These are phyloP conservation scores for Antidorcas marsupialis DNA, from an alignment of 2,113 vertebrate genomes.

Conservation along the genomic window DNA sequence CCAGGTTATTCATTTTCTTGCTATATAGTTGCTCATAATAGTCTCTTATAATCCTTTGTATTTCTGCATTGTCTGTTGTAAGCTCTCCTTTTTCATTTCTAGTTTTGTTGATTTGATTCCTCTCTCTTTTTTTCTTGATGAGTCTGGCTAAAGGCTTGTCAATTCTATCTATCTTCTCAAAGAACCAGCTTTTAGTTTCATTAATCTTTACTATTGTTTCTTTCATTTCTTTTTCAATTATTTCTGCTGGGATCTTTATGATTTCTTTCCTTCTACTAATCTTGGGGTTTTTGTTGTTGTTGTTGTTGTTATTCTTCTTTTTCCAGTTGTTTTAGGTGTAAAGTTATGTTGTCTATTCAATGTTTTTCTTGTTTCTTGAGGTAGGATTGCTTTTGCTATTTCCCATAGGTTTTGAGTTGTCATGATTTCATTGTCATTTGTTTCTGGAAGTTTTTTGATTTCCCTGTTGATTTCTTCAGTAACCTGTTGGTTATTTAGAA, in stretches of 20 bases:
- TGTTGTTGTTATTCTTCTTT: fast-evolving
- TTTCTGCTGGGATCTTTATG: background rate
- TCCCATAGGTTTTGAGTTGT: background rate
- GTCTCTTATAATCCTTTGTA: background rate
- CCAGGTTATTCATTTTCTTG: background rate
- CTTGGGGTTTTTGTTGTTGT: background rate
- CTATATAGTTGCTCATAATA: background rate
- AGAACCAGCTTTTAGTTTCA: background rate
- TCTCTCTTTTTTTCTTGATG: background rate
- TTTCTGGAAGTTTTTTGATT: background rate
- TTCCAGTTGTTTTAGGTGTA: background rate
- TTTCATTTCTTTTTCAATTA: background rate
- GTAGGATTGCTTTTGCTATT: background rate
- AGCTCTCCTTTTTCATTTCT: background rate
- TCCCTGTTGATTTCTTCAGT: background rate
- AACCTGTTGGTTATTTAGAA: background rate
- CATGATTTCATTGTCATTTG: background rate
- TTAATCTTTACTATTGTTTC: background rate
- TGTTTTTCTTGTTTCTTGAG: background rate
- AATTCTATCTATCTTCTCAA: background rate
- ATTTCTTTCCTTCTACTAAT: background rate
- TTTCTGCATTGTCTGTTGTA: background rate
- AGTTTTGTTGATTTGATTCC: background rate
- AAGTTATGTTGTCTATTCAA: background rate
- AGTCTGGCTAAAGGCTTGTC: background rate